Evolutionary conservation across 2,888 invertebrate species (phyloP), one percentile per base, ranked within the genome.

Genomic region (Tholera decimalis): DNA sequence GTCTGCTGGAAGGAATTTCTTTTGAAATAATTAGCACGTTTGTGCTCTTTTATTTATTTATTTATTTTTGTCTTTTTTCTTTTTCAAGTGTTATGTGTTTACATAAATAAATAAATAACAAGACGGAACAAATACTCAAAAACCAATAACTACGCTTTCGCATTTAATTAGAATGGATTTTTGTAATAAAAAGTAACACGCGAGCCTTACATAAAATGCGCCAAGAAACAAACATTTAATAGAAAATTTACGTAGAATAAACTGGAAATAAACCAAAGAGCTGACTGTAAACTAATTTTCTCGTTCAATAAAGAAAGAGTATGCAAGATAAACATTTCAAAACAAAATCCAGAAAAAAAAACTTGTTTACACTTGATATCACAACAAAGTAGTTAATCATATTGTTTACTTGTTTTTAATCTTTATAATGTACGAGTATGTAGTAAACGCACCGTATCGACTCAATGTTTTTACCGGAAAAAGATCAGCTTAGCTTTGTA

Each of bases 401-500:
- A 62, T 37, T 61, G 35, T 63, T 61, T 28, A 61, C 61, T 18
- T 30, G 11, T 41, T 53, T 30, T 24, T 11, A 30, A 41, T 18
- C 13, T 30, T 7, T 24, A 28, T 4, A 46, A 26, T n/a, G 18
- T 2, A n/a, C n/a, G n/a, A n/a, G n/a, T n/a, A 9, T n/a, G 13
- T 35, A 26, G 39, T 20, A 15, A n/a, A 26, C 9, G 3, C n/a
- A 49, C 5, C 1, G 7, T 43, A 41, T 24, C 20, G 15, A 37
- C 3, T 8, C 8, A 24, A 63, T 22, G 24, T 43, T 72, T 43
- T 41, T 44, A 35, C 39, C 13, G 35, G 6, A 18, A 26, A 13
- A 11, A 46, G 63, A 44, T 59, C 37, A 64, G 72, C 63, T 79
- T 69, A 63, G 20, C 8, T n/a, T 11, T 37, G 13, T 49, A 33